These are phyloP conservation scores for Listrodromus nycthemerus DNA, from an alignment of 2,888 invertebrate species.

Conservation along the genomic window DNA sequence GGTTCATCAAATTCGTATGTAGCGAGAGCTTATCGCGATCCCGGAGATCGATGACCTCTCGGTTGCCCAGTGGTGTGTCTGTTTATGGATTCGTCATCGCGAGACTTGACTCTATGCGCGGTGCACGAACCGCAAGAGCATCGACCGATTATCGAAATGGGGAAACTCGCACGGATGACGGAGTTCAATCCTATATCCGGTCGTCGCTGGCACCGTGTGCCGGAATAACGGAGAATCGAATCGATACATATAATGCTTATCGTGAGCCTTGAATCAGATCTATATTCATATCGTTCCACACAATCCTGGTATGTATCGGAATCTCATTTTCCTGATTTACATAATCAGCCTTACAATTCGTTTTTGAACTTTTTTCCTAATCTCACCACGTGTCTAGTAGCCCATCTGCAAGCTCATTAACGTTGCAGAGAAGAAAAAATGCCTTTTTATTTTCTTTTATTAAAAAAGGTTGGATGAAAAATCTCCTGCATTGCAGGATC, in stretches of 20 bases:
- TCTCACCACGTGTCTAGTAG: no score
- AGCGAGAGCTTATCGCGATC: background rate
- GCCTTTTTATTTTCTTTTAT: no score
- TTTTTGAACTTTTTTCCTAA: no score
- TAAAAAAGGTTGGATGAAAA: no score
- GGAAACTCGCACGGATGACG: conserved; percentile 54
- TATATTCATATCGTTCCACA: conserved; percentile 21
- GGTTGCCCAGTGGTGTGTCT: conserved; percentile 19
- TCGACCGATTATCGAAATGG: conserved; percentile 61
- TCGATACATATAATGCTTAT: conserved; percentile 29
- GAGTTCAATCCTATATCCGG: conserved; percentile 58
- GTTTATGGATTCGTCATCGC: conserved; percentile 45
- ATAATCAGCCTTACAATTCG: no score
- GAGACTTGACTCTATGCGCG: conserved; percentile 20
- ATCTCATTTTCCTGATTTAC: background rate
- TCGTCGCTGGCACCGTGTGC: conserved; percentile 39
- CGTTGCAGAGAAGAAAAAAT: no score
- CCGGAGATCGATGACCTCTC: conserved; percentile 10
- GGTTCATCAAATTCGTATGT: conserved; percentile 43
- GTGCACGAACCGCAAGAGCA: conserved; percentile 26
- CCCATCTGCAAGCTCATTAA: no score
- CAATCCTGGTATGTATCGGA: conserved; percentile 29
- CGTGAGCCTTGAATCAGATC: conserved; percentile 27
- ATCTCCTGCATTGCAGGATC: no score
- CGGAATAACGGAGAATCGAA: conserved; percentile 53